These are phyloP conservation scores for Orchestia grillus DNA, from an alignment of 1,140 invertebrate species.

Conservation along the genomic window DNA sequence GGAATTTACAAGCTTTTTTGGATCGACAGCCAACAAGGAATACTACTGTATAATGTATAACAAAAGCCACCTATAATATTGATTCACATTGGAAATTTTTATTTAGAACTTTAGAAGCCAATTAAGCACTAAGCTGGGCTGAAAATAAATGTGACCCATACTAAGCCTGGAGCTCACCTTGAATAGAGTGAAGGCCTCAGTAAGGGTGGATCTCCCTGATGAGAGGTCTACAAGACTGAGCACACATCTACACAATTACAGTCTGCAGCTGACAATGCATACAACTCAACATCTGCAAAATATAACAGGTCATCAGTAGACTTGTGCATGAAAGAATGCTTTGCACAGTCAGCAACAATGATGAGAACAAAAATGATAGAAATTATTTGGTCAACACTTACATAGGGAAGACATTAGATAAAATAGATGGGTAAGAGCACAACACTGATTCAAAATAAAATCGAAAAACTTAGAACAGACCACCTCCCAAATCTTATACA, in stretches of 20 bases:
- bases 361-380: neutral
- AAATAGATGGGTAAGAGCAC: no score
- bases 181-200: conserved; percentile 55
- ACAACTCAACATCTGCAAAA: conserved; percentile 53
- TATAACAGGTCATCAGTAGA: neutral
- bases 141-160: neutral
- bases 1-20: no score
- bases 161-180: neutral
- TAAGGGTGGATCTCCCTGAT: conserved; percentile 52
- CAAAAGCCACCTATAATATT: no score
- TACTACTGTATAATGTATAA: no score
- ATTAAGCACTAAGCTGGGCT: no score
- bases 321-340: neutral
- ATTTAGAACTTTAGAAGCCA: no score
- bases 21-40: no score
- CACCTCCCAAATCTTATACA: no score
- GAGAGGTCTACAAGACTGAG: conserved; percentile 54
- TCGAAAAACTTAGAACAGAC: no score
- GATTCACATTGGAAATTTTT: no score
- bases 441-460: no score
- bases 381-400: neutral
- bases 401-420: neutral
- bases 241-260: conserved; percentile 55
- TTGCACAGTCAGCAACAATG: neutral
- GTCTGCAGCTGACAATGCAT: conserved; percentile 53